phyloP scores from a whole-genome alignment of 2,888 invertebrate species.

The Brassicogethes aeneus region DNA sequence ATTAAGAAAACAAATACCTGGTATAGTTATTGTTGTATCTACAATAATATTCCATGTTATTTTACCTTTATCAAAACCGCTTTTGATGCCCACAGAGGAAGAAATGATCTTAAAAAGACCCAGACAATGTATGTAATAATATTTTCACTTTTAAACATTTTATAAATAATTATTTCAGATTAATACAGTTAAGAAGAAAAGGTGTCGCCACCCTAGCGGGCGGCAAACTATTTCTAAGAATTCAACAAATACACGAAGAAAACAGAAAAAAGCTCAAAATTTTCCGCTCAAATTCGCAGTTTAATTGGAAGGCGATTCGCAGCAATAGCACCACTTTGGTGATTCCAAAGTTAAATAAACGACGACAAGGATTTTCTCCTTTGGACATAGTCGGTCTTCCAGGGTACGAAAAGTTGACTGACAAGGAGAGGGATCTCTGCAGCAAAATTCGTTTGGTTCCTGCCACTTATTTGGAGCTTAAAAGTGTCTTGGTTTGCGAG shows the following conservation, averaged over 20 bases:
- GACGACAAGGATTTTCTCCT: conserved; percentile 44
- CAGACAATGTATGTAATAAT: neutral
- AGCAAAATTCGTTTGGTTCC: conserved; percentile 68
- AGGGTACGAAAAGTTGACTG: conserved; percentile 63
- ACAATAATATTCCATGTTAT: conserved; percentile 16
- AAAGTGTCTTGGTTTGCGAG: conserved; percentile 63
- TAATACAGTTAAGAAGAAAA: conserved; percentile 57
- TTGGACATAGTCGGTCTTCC: conserved; percentile 66
- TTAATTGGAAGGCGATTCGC: conserved; percentile 26
- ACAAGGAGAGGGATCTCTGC: conserved; percentile 67
- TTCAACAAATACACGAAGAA: conserved; percentile 53
- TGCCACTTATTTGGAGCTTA: conserved; percentile 68
- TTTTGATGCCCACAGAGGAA: conserved; percentile 4
- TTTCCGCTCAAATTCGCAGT: conserved; percentile 31
- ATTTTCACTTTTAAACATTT: neutral
- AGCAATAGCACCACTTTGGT: conserved; percentile 12
- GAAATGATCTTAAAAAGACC: neutral
- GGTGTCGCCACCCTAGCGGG: conserved; percentile 61
- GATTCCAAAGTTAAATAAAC: conserved; percentile 26
- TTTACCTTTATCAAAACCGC: conserved; percentile 10
- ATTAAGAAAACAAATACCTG: conserved; percentile 12
- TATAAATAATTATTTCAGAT: conserved; percentile 41
- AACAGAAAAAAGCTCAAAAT: conserved; percentile 44
- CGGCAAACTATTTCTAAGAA: conserved; percentile 54
- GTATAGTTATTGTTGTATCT: conserved; percentile 8